These are phyloP conservation scores for Zalophus californianus DNA, from an alignment of 2,797 vertebrate genomes.

Conservation along the genomic window DNA sequence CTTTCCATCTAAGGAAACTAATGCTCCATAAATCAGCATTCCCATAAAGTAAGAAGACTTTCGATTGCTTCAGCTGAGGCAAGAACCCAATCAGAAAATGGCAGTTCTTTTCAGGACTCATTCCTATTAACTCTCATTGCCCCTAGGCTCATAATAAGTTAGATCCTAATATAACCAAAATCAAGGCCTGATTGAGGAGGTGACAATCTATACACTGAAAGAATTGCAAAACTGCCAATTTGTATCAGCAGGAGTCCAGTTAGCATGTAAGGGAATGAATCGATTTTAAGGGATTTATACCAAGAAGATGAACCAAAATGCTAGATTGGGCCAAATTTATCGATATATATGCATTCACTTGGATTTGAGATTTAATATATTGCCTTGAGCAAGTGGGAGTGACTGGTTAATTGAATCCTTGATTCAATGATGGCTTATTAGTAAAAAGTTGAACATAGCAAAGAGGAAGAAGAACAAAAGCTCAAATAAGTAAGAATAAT, in stretches of 20 bases:
- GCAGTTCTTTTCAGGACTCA: neutral
- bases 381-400: neutral
- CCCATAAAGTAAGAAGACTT: neutral
- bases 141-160: neutral
- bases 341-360: neutral
- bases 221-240: neutral
- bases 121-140: neutral
- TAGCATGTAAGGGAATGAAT: neutral
- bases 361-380: neutral
- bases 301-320: neutral
- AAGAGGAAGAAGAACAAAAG: conserved; percentile 3
- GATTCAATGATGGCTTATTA: neutral
- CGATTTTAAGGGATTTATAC: neutral
- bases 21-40: neutral
- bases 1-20: neutral
- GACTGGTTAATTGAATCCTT: neutral
- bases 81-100: neutral
- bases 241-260: neutral
- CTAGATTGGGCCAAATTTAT: neutral
- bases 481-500: conserved; percentile 3
- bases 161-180: neutral
- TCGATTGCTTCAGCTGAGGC: neutral
- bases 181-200: neutral
- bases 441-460: neutral
- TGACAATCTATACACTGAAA: neutral